Evolutionary conservation across 2,888 invertebrate genomes (phyloP).

Genomic region (Dasysyrphus tricinctus): DNA sequence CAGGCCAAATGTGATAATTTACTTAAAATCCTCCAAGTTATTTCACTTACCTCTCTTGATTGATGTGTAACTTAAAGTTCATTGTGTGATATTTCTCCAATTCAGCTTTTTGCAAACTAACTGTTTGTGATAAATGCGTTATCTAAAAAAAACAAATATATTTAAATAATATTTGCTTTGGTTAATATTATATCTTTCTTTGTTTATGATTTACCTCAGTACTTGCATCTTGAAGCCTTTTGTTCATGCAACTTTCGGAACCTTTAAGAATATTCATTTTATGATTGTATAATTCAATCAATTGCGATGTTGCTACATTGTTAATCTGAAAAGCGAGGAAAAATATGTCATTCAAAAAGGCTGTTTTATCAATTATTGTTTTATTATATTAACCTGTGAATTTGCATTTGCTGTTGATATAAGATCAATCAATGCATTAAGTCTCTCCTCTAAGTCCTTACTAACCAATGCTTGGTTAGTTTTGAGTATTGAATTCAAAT

Average conservation of each 20-base stretch:
- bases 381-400: slow-evolving; percentile 77
- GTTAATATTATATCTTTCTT: background rate
- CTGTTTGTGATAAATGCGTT: slow-evolving; percentile 79
- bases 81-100: slow-evolving; percentile 80
- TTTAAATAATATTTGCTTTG: background rate
- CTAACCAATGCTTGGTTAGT: slow-evolving; percentile 80
- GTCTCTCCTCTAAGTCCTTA: slow-evolving; percentile 80
- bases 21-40: background rate
- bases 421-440: slow-evolving; percentile 79
- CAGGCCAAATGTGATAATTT: no score
- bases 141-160: slow-evolving; percentile 76
- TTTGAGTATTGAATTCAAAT: slow-evolving; percentile 80
- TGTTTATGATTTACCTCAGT: slow-evolving; percentile 74
- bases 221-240: slow-evolving; percentile 80
- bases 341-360: background rate
- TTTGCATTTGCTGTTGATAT: slow-evolving; percentile 79
- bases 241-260: slow-evolving; percentile 78
- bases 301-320: slow-evolving; percentile 81
- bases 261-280: slow-evolving; percentile 81
- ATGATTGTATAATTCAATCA: slow-evolving; percentile 82
- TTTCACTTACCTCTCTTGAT: slow-evolving; percentile 80
- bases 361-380: background rate
- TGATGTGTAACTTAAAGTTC: slow-evolving; percentile 82
- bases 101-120: slow-evolving; percentile 81
- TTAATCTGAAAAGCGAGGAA: slow-evolving; percentile 75